A percentile compares a stretch with the other conserved stretches of the same genome.
Evolutionary conservation across 2,888 invertebrate genomes (phyloP).

Genomic region (Volucella inanis): DNA sequence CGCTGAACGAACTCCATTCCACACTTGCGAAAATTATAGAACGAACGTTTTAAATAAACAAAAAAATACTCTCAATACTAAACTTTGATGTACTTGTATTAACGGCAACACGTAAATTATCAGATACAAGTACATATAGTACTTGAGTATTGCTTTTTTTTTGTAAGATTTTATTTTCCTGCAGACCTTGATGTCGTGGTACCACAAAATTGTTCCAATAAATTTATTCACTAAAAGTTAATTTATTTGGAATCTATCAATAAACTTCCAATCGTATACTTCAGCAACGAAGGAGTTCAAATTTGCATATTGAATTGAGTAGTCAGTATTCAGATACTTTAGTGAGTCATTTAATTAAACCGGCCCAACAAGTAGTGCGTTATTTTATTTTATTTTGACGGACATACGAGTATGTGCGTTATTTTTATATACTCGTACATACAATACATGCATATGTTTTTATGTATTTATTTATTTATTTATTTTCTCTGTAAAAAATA

Average conservation of each 20-base stretch:
- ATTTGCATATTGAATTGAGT: conserved; percentile 21
- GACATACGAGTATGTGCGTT: neutral
- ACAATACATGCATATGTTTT: neutral
- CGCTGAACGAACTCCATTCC: too few species aligned
- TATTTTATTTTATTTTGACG: neutral
- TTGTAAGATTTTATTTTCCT: conserved; percentile 7
- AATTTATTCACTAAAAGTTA: neutral
- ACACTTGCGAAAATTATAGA: too few species aligned
- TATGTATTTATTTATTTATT: conserved; percentile 3
- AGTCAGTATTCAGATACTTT: conserved; percentile 4
- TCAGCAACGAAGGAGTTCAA: conserved; percentile 1
- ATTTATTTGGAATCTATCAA: conserved; percentile 19
- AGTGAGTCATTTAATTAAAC: conserved; percentile 21
- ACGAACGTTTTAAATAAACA: too few species aligned
- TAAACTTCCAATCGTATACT: neutral
- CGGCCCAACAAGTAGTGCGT: conserved; percentile 18
- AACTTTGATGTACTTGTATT: too few species aligned
- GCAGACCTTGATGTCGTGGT: conserved; percentile 20
- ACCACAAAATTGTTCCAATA: conserved; percentile 12
- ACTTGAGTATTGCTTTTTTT: conserved; percentile 3
- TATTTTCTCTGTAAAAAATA: neutral
- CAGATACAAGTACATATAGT: too few species aligned
- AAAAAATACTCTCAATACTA: too few species aligned
- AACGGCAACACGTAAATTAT: too few species aligned
- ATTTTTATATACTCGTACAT: too few species aligned